Percentiles rank a stretch among this genome's conserved stretches.
phyloP scores from a whole-genome alignment of 1,140 invertebrate genomes.

The Drosophila tsacasi region DNA sequence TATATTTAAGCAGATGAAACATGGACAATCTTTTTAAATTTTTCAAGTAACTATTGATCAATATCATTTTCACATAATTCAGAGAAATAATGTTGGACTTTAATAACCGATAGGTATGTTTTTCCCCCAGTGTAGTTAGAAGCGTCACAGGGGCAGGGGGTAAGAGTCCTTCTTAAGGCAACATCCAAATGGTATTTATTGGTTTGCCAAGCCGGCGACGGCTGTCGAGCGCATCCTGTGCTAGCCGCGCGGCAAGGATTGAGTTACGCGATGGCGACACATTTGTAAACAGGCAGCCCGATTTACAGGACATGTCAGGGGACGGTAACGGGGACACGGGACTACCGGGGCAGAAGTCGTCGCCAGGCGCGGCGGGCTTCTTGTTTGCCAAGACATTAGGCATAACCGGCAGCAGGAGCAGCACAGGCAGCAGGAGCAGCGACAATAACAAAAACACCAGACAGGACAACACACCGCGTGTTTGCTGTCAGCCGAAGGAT shows the following conservation, averaged over 20 bases:
- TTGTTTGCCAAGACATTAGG: constrained; percentile 78
- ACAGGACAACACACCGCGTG: constrained; percentile 51
- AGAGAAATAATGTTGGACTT: no score
- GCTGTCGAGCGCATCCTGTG: constrained; percentile 77
- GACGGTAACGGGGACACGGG: not conserved
- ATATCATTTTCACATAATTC: not conserved
- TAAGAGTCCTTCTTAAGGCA: constrained; percentile 48
- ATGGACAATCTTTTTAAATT: not conserved
- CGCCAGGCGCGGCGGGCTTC: constrained; percentile 62
- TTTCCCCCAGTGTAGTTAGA: constrained; percentile 13
- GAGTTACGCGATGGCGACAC: constrained; percentile 78
- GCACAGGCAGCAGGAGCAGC: constrained; percentile 30
- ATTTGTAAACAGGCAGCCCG: constrained; percentile 76
- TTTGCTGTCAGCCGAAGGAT: constrained; percentile 67
- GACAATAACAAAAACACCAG: constrained; percentile 60
- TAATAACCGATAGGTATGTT: not conserved
- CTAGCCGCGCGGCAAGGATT: constrained; percentile 65
- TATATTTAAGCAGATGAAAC: not conserved
- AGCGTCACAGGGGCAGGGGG: not conserved
- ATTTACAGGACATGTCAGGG: constrained; percentile 58
- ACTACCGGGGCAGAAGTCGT: constrained; percentile 67
- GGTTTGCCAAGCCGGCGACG: constrained; percentile 81
- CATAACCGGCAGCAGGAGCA: constrained; percentile 30
- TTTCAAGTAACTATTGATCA: not conserved
- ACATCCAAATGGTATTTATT: constrained; percentile 79